Conservation (phyloP, 2,888 invertebrate genomes). For the Hoplodrina blanda region DNA sequence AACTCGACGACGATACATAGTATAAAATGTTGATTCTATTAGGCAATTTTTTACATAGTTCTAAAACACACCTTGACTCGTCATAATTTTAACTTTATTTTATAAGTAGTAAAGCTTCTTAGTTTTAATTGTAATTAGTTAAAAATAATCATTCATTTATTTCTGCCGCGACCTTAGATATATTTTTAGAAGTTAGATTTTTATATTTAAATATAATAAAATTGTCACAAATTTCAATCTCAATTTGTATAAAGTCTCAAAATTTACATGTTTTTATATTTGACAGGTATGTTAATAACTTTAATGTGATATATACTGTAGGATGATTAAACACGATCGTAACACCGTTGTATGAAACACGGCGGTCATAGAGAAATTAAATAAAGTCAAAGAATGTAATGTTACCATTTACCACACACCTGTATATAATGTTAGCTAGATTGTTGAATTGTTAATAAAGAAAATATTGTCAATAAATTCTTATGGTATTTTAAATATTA, state of each 20-base stretch:
- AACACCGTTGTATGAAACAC: conserved; percentile 12
- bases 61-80: conserved; percentile 69
- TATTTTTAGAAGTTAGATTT: conserved; percentile 60
- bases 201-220: conserved; percentile 60
- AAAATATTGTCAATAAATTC: conserved; percentile 59
- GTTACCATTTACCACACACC: conserved; percentile 85
- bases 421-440: conserved; percentile 84
- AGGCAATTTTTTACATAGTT: conserved; percentile 59
- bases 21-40: conserved; percentile 62
- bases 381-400: conserved; percentile 74
- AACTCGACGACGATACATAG: conserved; percentile 64
- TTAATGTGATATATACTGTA: conserved; percentile 64
- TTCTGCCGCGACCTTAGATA: conserved; percentile 57
- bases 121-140: conserved; percentile 70
- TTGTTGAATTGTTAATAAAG: conserved; percentile 80
- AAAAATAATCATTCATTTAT: conserved; percentile 61
- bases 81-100: conserved; percentile 74
- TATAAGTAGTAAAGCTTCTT: conserved; percentile 79
- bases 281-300: conserved; percentile 50
- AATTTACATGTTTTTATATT: conserved; percentile 58
- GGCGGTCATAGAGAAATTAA: conserved; percentile 52
- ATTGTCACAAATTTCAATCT: conserved; percentile 61
- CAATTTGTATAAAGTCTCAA: conserved; percentile 58
- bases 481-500: conserved; percentile 53
- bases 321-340: conserved; percentile 19